phyloP scores from a whole-genome alignment of 2,797 vertebrate species.

The Coranthus polyacanthus region DNA sequence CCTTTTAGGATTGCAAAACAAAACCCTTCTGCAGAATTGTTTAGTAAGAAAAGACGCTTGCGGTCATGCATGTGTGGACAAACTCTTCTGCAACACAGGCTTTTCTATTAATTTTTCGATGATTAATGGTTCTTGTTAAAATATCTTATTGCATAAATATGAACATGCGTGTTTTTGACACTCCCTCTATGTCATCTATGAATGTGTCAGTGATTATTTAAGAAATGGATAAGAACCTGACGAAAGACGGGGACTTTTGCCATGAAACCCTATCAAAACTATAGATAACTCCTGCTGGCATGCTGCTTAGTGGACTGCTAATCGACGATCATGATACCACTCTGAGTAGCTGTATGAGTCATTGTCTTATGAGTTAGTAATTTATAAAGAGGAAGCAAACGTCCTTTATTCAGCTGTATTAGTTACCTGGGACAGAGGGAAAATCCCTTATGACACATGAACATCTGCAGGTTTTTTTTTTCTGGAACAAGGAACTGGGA shows the following conservation, averaged over 20 bases:
- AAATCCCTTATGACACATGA: conserved; percentile 40
- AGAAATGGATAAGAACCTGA: conserved; percentile 3
- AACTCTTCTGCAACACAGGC: conserved; percentile 37
- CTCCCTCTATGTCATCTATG: conserved; percentile 17
- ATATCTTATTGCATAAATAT: neutral
- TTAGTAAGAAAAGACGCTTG: neutral
- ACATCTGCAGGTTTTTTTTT: neutral
- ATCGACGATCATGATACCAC: neutral
- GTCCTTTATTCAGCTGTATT: conserved; percentile 26
- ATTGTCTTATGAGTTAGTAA: conserved; percentile 39
- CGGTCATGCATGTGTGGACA: conserved; percentile 10
- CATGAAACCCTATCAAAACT: neutral
- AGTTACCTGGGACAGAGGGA: conserved; percentile 43
- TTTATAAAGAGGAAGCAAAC: conserved; percentile 60
- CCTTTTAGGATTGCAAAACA: conserved; percentile 29
- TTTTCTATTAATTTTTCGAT: conserved; percentile 6
- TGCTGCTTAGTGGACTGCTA: neutral
- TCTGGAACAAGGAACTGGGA: conserved; percentile 60
- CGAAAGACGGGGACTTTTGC: conserved; percentile 20
- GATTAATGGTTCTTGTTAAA: conserved; percentile 16
- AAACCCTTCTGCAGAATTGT: conserved; percentile 6
- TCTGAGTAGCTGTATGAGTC: conserved; percentile 33
- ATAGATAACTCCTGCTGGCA: neutral
- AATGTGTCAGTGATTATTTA: neutral
- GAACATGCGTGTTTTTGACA: neutral